Evolutionary conservation across 2,113 vertebrate species (phyloP), one percentile per base, ranked within the genome.

Genomic region (Agapornis roseicollis): DNA sequence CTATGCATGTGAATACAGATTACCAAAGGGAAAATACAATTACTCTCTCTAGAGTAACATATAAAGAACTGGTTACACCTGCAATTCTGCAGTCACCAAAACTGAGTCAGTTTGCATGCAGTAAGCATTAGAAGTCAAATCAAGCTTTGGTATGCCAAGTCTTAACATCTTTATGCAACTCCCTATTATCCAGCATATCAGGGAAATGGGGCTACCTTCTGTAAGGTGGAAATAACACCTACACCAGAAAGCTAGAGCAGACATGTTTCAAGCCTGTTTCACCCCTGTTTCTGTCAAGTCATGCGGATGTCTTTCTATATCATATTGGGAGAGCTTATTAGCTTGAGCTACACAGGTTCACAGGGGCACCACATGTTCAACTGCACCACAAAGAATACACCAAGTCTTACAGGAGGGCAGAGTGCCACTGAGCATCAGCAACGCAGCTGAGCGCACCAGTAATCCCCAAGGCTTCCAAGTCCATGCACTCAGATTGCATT

Each of bases 291-390:
- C 79, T 42, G 24, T 42, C 3, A 50, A 85, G 68, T 23, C 2
- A 2, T 4, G 1, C 35, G 69, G 31, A 3, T 9, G 17, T 1
- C 0, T 1, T 13, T 60, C 53, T 56, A 5, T 18, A 46, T 29
- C 33, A 7, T 1, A 3, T 16, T 10, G 13, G 11, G 47, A 83
- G 22, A 47, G 11, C 35, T 90, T 17, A 9, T 39, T 1, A 53
- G 53, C 47, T 8, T 10, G 37, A 79, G 64, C 44, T 42, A 78
- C 29, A 17, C 25, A 15, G 42, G 52, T 74, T 11, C 35, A 33
- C 20, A 9, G 3, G 23, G 37, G 42, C 46, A 56, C 44, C 53
- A 42, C 23, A 14, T 0, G 6, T 41, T 24, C 17, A 41, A 39
- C 10, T 52, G 33, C 44, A 33, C 55, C 0, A 0, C 9, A 31